phyloP scores from a whole-genome alignment of 2,888 invertebrate species.

The Cenopis cana region DNA sequence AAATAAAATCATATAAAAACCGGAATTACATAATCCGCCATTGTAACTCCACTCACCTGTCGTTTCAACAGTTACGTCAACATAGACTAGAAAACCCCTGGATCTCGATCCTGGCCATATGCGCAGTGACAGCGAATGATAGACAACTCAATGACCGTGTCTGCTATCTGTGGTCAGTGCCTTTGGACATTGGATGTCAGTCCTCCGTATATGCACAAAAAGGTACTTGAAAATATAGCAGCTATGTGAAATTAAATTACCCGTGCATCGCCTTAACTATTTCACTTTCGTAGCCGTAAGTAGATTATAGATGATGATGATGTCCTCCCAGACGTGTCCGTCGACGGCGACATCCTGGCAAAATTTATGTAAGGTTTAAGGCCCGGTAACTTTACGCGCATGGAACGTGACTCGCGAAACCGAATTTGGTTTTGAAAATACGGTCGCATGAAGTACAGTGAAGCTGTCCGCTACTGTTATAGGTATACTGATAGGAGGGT shows the following conservation, averaged over 20 bases:
- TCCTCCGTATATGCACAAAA: background rate
- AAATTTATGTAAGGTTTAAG: too few species aligned
- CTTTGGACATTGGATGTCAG: constrained; percentile 20
- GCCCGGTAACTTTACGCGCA: too few species aligned
- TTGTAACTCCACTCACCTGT: background rate
- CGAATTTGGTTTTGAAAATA: too few species aligned
- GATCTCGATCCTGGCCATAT: constrained; percentile 47
- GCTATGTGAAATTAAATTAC: background rate
- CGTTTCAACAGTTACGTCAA: constrained; percentile 1
- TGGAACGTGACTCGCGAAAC: too few species aligned
- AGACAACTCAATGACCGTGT: constrained; percentile 48
- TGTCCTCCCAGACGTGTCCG: too few species aligned
- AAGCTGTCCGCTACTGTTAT: too few species aligned
- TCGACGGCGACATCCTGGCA: too few species aligned
- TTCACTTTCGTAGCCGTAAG: too few species aligned
- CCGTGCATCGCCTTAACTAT: too few species aligned
- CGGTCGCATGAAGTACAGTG: too few species aligned
- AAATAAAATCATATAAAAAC: background rate
- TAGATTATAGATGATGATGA: too few species aligned
- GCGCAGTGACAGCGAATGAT: constrained; percentile 41
- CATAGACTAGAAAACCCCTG: constrained; percentile 7
- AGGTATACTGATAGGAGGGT: too few species aligned
- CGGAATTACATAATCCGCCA: background rate
- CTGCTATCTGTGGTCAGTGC: constrained; percentile 15
- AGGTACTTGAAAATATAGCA: background rate